Base-by-base conservation (phyloP, 2,113 vertebrate genomes). In the Nothoprocta perdicaria region DNA sequence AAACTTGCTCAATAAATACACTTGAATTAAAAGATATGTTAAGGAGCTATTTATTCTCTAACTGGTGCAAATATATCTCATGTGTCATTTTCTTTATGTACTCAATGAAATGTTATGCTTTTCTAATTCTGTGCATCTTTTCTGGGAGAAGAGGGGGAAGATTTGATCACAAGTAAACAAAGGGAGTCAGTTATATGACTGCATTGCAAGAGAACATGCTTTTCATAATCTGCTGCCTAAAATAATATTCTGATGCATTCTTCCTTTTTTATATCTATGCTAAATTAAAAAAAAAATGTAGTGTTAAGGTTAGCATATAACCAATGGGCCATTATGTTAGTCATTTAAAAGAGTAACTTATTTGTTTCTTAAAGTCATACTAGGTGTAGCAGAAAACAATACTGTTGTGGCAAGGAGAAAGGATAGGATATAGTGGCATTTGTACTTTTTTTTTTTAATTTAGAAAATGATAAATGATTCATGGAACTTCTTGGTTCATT, bases 151-250 rank as follows among this genome's bases (percentile, higher is more conserved):
- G n/a, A 53, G 40, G 26, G 26, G 62, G 62, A 41, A 41, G 53
- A 18, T 63, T 67, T 79, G 48, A 79, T 82, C 31, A 82, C 53
- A 89, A 58, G 21, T 68, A 72, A 90, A 52, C 46, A 95, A 33
- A 94, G 62, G 57, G 33, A 31, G 46, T 84, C 43, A 80, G 27
- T 73, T 65, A 35, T 26, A 48, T 19, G 17, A 17, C 66, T 84
- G 18, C 33, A 50, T 35, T 63, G 23, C 41, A 84, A 81, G 55
- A 67, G 11, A 90, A 84, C 22, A 10, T 60, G n/a, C 33, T 79
- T 76, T 33, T 80, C 40, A 69, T 66, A 80, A 62, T 73, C 60
- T 71, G 13, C 10, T 74, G 65, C 19, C 35, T 83, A 62, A 94
- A 85, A 58, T 62, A 17, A 48, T 73, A 12, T 82, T 79, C 55